Evolutionary conservation across 2,113 vertebrate species (phyloP).

Genomic region (Rhinolophus ferrumequinum): DNA sequence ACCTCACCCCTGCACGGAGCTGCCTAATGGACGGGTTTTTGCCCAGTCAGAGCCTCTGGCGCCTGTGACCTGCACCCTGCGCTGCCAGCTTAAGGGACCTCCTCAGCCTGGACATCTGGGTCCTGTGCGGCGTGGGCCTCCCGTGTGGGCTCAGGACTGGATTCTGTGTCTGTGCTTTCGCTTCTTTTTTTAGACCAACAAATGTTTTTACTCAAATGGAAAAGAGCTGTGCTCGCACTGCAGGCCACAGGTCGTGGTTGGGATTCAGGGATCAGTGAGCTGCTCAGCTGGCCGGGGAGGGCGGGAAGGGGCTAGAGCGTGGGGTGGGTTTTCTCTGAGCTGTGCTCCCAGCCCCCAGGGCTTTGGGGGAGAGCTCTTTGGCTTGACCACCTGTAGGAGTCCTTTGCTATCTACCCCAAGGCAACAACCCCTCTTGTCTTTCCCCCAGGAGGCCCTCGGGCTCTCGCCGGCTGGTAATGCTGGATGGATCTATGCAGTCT

Average conservation of each 20-base stretch:
- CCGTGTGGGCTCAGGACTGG: background rate
- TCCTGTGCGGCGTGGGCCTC: background rate
- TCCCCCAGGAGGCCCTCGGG: background rate
- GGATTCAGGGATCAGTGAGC: background rate
- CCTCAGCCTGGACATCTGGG: background rate
- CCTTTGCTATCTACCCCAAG: background rate
- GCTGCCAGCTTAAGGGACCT: background rate
- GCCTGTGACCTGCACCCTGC: background rate
- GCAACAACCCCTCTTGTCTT: background rate
- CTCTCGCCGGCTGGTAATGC: background rate
- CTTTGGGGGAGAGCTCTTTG: background rate
- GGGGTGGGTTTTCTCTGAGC: background rate
- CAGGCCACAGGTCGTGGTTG: background rate
- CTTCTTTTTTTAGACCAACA: constrained; percentile 48
- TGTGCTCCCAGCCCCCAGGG: background rate
- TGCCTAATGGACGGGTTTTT: background rate
- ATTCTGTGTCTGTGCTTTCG: background rate
- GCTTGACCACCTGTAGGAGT: background rate
- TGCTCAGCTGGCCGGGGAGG: background rate
- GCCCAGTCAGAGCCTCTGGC: background rate
- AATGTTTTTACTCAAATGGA: constrained; percentile 61
- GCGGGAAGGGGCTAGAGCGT: background rate
- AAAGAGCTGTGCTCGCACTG: constrained; percentile 28
- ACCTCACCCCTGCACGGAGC: constrained; percentile 49
- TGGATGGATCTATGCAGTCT: background rate